Evolutionary conservation across 2,797 vertebrate species (phyloP).

Genomic region (Borostomias antarcticus): DNA sequence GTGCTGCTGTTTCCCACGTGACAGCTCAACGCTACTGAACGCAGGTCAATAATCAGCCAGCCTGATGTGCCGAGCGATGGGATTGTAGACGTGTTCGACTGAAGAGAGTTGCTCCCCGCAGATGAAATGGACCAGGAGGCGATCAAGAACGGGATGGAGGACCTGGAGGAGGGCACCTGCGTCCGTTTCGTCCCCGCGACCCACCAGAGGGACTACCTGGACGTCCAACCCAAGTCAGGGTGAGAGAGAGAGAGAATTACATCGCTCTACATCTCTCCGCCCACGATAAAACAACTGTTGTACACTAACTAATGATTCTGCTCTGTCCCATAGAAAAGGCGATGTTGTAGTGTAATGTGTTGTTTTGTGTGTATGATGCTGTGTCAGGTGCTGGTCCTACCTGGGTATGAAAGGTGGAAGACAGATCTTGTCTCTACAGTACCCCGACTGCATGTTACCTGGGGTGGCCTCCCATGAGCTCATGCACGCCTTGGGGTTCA

Average conservation of each 20-base stretch:
- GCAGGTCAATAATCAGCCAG: too few relatives aligned
- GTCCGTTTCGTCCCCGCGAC: slow-evolving; percentile 76
- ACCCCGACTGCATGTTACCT: slow-evolving; percentile 76
- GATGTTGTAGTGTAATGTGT: too few relatives aligned
- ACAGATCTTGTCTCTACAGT: slow-evolving; percentile 82
- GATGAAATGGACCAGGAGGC: slow-evolving; percentile 64
- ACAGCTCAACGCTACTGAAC: neutral
- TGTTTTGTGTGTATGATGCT: neutral
- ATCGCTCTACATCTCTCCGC: neutral
- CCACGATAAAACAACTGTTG: too few relatives aligned
- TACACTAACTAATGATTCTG: too few relatives aligned
- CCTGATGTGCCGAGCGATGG: too few relatives aligned
- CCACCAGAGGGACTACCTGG: slow-evolving; percentile 77
- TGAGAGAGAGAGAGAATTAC: too few relatives aligned
- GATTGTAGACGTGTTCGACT: neutral
- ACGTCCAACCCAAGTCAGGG: slow-evolving; percentile 78
- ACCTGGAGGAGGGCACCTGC: slow-evolving; percentile 74
- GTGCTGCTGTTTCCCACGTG: neutral
- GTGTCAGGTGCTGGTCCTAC: slow-evolving; percentile 84
- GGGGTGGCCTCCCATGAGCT: slow-evolving; percentile 88
- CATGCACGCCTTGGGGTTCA: slow-evolving; percentile 87
- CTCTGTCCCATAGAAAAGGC: too few relatives aligned
- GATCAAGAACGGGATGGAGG: slow-evolving; percentile 75
- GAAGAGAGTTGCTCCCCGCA: slow-evolving; percentile 45
- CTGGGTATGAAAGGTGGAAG: slow-evolving; percentile 82